A percentile compares a stretch with the other conserved stretches of the same genome.
phyloP scores from a whole-genome alignment of 1,140 invertebrate species.

The Dendroctonus ponderosae region DNA sequence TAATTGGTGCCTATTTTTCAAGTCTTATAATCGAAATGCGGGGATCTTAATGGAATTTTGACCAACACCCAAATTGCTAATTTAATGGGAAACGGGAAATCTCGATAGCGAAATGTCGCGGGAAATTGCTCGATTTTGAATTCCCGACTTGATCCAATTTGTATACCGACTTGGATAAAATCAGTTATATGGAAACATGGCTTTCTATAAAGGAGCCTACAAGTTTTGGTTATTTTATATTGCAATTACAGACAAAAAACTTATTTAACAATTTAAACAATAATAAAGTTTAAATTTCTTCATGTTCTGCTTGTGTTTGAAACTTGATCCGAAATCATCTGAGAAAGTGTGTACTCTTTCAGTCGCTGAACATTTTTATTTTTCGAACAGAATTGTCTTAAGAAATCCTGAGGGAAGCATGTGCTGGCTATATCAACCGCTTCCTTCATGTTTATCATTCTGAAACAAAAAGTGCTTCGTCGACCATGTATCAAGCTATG shows the following conservation, averaged over 20 bases:
- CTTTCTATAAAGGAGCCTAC: no score
- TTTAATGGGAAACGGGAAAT: neutral
- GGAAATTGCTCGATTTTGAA: slow-evolving; percentile 2
- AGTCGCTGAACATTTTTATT: no score
- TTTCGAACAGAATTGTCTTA: no score
- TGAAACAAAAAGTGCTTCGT: slow-evolving; percentile 1
- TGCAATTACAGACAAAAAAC: no score
- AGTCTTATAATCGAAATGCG: neutral
- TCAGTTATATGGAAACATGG: neutral
- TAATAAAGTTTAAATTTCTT: no score
- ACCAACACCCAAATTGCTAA: neutral
- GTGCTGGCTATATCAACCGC: neutral
- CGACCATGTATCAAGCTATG: slow-evolving; percentile 1
- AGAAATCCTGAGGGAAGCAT: no score
- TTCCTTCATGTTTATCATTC: slow-evolving; percentile 3
- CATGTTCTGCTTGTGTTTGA: no score
- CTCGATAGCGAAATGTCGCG: slow-evolving; percentile 4
- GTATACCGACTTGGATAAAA: neutral
- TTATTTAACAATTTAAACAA: no score
- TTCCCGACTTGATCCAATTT: neutral
- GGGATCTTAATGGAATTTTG: slow-evolving; percentile 1
- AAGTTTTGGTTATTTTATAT: no score
- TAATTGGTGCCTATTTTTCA: no score
- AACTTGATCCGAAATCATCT: no score
- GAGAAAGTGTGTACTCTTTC: no score